phyloP scores from a whole-genome alignment of 2,113 vertebrate species.

The Pandion haliaetus region DNA sequence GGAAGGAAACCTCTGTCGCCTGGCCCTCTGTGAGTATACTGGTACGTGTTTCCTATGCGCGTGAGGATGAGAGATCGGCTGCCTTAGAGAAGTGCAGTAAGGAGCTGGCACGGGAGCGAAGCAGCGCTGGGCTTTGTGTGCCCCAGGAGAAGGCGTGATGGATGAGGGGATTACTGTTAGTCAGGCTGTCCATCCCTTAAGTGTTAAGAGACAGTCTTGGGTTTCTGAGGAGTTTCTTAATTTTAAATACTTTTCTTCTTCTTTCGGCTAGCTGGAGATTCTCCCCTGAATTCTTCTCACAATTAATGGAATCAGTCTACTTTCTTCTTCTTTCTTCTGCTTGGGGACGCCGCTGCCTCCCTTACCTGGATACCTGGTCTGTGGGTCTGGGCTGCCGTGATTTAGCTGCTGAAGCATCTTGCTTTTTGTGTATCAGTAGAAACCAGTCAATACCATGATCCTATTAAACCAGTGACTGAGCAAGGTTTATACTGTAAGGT shows the following conservation, averaged over 20 bases:
- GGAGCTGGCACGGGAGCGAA: not conserved
- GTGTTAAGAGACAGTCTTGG: not conserved
- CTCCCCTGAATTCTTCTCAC: conserved; percentile 17
- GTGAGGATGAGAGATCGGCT: not conserved
- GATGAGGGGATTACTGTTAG: not conserved
- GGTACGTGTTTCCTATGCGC: not conserved
- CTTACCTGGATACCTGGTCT: conserved; percentile 66
- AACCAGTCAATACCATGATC: conserved; percentile 4
- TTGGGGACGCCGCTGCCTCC: conserved; percentile 53
- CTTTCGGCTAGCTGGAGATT: conserved; percentile 27
- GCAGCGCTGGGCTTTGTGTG: not conserved
- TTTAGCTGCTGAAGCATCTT: conserved; percentile 40
- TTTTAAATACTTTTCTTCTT: conserved; percentile 1
- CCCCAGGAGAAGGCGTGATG: not conserved
- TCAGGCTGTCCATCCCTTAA: not conserved
- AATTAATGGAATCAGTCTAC: conserved; percentile 54
- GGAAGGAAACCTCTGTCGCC: not conserved
- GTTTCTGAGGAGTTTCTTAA: conserved; percentile 22
- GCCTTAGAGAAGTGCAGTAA: not conserved
- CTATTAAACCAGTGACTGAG: conserved; percentile 23
- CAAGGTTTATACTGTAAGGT: conserved; percentile 7
- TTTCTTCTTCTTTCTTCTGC: conserved; percentile 24
- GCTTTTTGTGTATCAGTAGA: conserved; percentile 1
- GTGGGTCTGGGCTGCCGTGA: conserved; percentile 21
- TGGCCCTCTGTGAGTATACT: too few relatives aligned